Conservation (phyloP, 2,113 vertebrate species). For the Mungos mungo region DNA sequence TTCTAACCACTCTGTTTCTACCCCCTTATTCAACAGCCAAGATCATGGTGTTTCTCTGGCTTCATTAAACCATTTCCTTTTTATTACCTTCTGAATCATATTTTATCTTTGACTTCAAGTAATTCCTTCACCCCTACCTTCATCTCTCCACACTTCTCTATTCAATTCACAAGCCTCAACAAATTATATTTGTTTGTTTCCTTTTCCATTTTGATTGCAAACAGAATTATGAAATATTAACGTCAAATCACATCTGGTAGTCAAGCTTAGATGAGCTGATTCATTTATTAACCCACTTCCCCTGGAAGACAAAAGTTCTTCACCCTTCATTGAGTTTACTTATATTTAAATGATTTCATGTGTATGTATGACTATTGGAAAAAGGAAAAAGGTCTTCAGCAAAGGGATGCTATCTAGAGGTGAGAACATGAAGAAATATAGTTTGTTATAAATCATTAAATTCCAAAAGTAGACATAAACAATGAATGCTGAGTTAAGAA, state of each 20-base stretch:
- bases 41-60: neutral
- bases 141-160: neutral
- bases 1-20: neutral
- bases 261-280: neutral
- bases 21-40: neutral
- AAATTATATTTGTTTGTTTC: constrained; percentile 34
- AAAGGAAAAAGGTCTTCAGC: neutral
- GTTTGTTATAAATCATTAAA: neutral
- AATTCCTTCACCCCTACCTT: neutral
- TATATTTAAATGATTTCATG: constrained; percentile 19
- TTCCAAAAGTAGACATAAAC: neutral
- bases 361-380: neutral
- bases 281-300: neutral
- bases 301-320: neutral
- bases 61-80: neutral
- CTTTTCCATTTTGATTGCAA: neutral
- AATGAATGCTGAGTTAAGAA: neutral
- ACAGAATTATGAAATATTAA: constrained; percentile 18
- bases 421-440: neutral
- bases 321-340: neutral
- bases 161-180: neutral
- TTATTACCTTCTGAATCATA: neutral
- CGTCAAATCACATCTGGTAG: neutral
- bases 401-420: neutral
- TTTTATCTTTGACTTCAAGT: neutral